Conservation (phyloP, 2,888 invertebrate genomes). For the Zygothrica quintamaculata region DNA sequence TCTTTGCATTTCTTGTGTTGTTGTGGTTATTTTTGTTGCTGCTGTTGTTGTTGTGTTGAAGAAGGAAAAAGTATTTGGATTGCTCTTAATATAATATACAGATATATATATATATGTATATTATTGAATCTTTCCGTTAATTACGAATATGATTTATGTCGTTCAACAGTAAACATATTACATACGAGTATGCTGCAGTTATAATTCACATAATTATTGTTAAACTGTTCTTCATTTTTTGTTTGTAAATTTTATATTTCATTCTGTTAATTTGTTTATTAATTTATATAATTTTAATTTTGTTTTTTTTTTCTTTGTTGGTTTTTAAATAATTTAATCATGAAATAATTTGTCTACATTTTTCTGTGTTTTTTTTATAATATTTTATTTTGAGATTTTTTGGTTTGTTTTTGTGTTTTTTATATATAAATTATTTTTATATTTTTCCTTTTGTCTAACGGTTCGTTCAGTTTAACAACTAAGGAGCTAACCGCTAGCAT, state of each 20-base stretch:
- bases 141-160: constrained; percentile 47
- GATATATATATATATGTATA: constrained; percentile 16
- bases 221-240: constrained; percentile 40
- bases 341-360: constrained; percentile 71
- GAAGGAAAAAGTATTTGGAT: constrained; percentile 44
- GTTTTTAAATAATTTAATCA: constrained; percentile 64
- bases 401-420: constrained; percentile 25
- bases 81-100: constrained; percentile 44
- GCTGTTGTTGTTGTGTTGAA: constrained; percentile 29
- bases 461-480: constrained; percentile 52
- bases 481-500: constrained; percentile 66
- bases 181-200: constrained; percentile 61
- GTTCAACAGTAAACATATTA: constrained; percentile 72
- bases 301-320: constrained; percentile 39
- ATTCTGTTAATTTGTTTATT: not conserved
- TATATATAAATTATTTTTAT: constrained; percentile 28
- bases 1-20: no score
- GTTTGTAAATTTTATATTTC: constrained; percentile 30
- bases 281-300: constrained; percentile 22
- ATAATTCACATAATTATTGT: constrained; percentile 54
- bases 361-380: constrained; percentile 1
- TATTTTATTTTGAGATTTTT: constrained; percentile 13
- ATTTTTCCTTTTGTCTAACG: constrained; percentile 36
- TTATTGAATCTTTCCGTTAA: constrained; percentile 65
- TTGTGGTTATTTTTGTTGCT: constrained; percentile 1